These are phyloP conservation scores for Astropecten irregularis DNA, from an alignment of 53 echinoderm and acorn worm species.

Conservation along the genomic window DNA sequence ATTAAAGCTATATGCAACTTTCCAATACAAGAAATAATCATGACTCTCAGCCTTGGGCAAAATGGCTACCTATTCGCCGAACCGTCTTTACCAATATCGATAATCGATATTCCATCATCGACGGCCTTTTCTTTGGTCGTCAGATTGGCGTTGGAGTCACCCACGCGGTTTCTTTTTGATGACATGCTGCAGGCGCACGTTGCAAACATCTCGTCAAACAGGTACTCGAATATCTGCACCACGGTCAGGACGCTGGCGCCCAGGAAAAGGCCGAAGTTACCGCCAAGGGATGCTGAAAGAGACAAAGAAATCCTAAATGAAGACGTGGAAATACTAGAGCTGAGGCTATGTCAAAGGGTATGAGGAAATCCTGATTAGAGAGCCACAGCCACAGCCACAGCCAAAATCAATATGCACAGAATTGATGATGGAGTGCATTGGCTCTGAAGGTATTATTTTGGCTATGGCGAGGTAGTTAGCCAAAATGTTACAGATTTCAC, in stretches of 20 bases:
- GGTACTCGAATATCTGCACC: slow-evolving; percentile 80
- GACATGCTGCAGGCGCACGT: slow-evolving; percentile 33
- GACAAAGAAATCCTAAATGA: not conserved
- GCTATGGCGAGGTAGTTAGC: no score
- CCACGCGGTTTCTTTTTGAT: not conserved
- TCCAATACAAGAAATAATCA: no score
- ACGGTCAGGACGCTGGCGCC: slow-evolving; percentile 87
- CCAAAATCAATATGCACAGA: no score
- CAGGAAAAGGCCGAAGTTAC: slow-evolving; percentile 90
- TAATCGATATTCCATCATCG: slow-evolving; percentile 28
- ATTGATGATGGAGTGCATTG: no score
- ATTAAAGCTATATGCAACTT: no score
- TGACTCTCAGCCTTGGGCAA: no score
- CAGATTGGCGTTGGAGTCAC: not conserved
- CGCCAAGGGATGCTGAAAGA: slow-evolving; percentile 79
- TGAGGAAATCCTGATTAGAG: no score
- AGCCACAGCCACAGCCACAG: no score
- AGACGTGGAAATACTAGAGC: not conserved
- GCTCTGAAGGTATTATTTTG: no score
- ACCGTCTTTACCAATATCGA: slow-evolving; percentile 8
- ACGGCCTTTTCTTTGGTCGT: not conserved
- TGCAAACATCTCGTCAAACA: slow-evolving; percentile 70
- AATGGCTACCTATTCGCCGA: not conserved
- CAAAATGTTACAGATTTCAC: no score
- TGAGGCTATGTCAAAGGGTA: no score